Evolutionary conservation across 2,113 vertebrate genomes (phyloP).

Genomic region (human (Homo sapiens)): GRCh38 chrX:115405501-115406000

Average conservation of each 20-base stretch:
- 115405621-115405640: background rate
- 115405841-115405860: constrained; percentile 5
- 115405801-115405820: background rate
- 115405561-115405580: constrained; percentile 22
- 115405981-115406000: background rate
- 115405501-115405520: constrained; percentile 6
- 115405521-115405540: background rate
- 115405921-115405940: background rate
- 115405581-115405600: background rate
- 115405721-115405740: background rate
- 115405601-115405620: background rate
- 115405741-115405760: background rate
- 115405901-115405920: background rate
- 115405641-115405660: background rate
- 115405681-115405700: background rate
- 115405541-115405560: background rate
- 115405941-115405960: background rate
- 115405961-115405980: background rate
- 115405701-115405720: background rate
- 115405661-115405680: background rate
- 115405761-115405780: background rate
- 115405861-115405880: background rate
- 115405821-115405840: constrained; percentile 3
- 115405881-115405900: background rate
- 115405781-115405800: background rate